Evolutionary conservation across 2,888 invertebrate species (phyloP).

Genomic region (Phrixothrix hirtus): DNA sequence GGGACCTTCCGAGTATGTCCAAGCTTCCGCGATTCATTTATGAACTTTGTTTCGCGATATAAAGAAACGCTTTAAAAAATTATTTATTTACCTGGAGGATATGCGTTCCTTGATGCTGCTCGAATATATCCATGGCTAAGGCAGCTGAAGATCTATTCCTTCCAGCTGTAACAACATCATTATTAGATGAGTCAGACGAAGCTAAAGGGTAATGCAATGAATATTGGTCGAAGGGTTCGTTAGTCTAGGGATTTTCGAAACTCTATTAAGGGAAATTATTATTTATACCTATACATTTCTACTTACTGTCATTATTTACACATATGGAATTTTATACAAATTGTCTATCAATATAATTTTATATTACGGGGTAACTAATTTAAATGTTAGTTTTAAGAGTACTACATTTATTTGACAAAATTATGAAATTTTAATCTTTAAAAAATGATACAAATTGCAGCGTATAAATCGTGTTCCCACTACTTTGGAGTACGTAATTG

Average conservation of each 20-base stretch:
- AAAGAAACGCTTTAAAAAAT: slow-evolving; percentile 4
- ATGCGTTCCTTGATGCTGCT: slow-evolving; percentile 96
- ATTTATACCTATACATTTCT: slow-evolving; percentile 15
- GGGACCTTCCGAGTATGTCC: slow-evolving; percentile 40
- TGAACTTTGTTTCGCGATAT: neutral
- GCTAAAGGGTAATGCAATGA: slow-evolving; percentile 39
- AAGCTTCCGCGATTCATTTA: slow-evolving; percentile 21
- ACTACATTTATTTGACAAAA: neutral
- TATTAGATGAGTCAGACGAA: slow-evolving; percentile 36
- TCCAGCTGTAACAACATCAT: slow-evolving; percentile 68
- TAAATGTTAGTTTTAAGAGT: too few species aligned
- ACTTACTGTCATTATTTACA: slow-evolving; percentile 6
- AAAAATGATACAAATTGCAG: slow-evolving; percentile 25
- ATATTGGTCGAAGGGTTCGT: slow-evolving; percentile 34
- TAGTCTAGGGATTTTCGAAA: slow-evolving; percentile 29
- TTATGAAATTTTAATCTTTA: neutral
- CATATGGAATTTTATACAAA: slow-evolving; percentile 11
- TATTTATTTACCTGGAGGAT: slow-evolving; percentile 80
- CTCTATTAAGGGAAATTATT: slow-evolving; percentile 17
- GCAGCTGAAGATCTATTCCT: slow-evolving; percentile 70
- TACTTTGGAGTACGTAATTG: too few species aligned
- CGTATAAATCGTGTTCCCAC: too few species aligned
- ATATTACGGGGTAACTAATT: too few species aligned
- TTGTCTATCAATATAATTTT: too few species aligned
- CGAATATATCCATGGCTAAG: slow-evolving; percentile 86